phyloP scores from a whole-genome alignment of 2,113 vertebrate genomes.

The Athene cunicularia region DNA sequence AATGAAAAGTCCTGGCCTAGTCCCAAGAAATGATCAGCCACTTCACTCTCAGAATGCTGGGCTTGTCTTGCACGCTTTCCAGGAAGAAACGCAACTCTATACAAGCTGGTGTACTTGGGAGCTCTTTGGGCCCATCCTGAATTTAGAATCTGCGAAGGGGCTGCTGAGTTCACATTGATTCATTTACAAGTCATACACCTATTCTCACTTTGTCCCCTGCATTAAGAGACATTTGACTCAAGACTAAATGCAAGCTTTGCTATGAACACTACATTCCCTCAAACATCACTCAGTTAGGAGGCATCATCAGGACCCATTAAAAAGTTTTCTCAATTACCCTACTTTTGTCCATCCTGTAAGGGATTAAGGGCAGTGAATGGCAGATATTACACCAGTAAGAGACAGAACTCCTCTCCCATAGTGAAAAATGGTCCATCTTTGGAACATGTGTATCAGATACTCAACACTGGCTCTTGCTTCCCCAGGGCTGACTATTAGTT shows the following conservation, averaged over 20 bases:
- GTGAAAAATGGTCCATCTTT: background rate
- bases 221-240: background rate
- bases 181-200: background rate
- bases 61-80: fast-evolving
- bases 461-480: background rate
- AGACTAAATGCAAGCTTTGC: background rate
- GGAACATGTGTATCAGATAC: background rate
- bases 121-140: background rate
- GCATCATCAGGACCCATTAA: background rate
- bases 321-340: background rate
- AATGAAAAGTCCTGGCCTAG: background rate
- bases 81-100: fast-evolving
- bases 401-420: background rate
- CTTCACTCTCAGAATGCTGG: background rate
- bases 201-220: background rate
- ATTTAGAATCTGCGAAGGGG: background rate
- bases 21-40: background rate
- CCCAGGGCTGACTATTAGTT: background rate
- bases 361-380: background rate
- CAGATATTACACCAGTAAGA: background rate
- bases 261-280: background rate
- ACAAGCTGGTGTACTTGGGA: background rate
- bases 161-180: background rate
- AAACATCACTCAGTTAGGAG: background rate
- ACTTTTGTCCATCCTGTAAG: background rate